Conservation (phyloP, 1,140 invertebrate genomes). For the Heliconius hermathena region DNA sequence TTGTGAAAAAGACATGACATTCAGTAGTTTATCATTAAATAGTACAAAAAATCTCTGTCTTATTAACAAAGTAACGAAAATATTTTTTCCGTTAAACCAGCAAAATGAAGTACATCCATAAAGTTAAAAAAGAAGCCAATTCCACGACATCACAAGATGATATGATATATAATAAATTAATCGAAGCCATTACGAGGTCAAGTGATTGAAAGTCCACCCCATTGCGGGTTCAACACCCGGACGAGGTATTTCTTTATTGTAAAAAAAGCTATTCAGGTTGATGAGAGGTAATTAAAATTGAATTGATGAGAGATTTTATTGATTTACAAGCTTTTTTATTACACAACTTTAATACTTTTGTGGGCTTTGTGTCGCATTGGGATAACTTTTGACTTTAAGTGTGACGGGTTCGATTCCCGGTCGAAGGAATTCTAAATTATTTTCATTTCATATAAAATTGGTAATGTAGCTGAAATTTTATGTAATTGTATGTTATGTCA, state of each 20-base stretch:
- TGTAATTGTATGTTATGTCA: too few species aligned
- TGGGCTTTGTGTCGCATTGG: neutral
- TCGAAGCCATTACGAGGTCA: slow-evolving; percentile 15
- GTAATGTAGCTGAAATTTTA: too few species aligned
- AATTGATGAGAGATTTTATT: slow-evolving; percentile 2
- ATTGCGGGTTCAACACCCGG: slow-evolving; percentile 16
- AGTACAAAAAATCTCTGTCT: too few species aligned
- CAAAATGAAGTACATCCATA: neutral
- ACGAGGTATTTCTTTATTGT: slow-evolving; percentile 10
- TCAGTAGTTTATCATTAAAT: too few species aligned
- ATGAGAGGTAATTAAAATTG: slow-evolving; percentile 2
- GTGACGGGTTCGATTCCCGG: too few species aligned
- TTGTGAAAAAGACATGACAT: too few species aligned
- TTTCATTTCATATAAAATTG: too few species aligned
- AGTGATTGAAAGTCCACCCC: slow-evolving; percentile 15
- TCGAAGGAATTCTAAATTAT: too few species aligned
- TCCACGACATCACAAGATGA: too few species aligned
- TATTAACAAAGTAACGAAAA: too few species aligned
- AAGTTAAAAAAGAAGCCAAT: neutral
- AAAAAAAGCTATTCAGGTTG: slow-evolving; percentile 1
- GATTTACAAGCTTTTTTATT: slow-evolving; percentile 4
- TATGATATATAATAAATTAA: slow-evolving; percentile 15
- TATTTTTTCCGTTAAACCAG: neutral
- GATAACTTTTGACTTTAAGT: too few species aligned
- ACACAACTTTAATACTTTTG: neutral